Evolutionary conservation across 2,888 invertebrate species (phyloP).

Genomic region (Ischnus inquisitorius): DNA sequence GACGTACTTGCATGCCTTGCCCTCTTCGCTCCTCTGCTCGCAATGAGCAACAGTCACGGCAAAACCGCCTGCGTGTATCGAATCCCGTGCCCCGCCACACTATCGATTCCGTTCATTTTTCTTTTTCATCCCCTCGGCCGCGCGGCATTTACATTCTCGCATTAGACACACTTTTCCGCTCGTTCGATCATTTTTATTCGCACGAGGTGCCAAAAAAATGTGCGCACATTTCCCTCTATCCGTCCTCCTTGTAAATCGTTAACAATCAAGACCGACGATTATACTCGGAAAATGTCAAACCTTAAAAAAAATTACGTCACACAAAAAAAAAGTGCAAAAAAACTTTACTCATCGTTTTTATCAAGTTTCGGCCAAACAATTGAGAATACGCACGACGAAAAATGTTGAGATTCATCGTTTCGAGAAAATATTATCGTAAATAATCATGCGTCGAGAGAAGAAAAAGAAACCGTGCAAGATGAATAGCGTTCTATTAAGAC

Average conservation of each 20-base stretch:
- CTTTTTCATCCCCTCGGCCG: slow-evolving; percentile 1
- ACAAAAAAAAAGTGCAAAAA: too few species aligned
- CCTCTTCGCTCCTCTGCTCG: slow-evolving; percentile 9
- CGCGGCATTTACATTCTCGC: neutral
- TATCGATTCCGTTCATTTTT: slow-evolving; percentile 51
- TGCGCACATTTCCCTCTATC: neutral
- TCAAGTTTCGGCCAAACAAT: too few species aligned
- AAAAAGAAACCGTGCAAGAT: slow-evolving; percentile 8
- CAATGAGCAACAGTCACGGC: neutral
- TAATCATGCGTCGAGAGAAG: neutral
- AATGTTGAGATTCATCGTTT: too few species aligned
- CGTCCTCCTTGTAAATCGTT: too few species aligned
- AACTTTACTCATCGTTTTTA: too few species aligned
- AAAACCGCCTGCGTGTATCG: slow-evolving; percentile 46
- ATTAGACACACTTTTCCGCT: neutral
- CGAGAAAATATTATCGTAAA: too few species aligned
- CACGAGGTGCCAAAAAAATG: neutral
- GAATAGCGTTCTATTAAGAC: neutral
- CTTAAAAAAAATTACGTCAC: too few species aligned
- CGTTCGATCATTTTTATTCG: neutral
- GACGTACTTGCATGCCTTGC: slow-evolving; percentile 35
- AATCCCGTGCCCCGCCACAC: slow-evolving; percentile 40
- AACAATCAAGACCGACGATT: too few species aligned
- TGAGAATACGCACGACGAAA: too few species aligned
- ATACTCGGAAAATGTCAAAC: too few species aligned